Base-by-base conservation (phyloP, 2,113 vertebrate species). In the Anarrhichthys ocellatus region DNA sequence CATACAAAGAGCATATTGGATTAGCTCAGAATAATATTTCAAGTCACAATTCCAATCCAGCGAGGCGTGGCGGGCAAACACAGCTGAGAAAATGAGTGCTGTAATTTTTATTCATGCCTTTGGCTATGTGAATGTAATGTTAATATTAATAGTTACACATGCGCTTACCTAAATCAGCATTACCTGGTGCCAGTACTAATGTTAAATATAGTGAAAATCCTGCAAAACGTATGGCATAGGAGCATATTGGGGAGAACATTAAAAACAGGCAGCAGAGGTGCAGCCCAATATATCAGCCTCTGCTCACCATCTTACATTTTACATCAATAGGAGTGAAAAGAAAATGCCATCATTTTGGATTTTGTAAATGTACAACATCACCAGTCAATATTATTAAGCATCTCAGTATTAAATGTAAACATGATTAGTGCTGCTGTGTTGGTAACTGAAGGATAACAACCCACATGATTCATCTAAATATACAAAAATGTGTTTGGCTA, bases 1-100 rank as follows among this genome's bases (percentile, higher is more conserved):
- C 89, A 83, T 82, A 88, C 80, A 94, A 92, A 91, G 80, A 82
- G 83, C 87, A 92, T 91, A 93, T 91, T 94, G 92, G 92, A 92
- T 94, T 91, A 94, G 80, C 86, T 84, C 72, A 8, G 81, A 88
- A 90, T 89, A 89, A 90, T 91, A 90, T 89, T 91, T 91, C 82
- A 76, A 88, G 78, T 88, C 84, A 88, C 87, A 90, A 82, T 91
- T 92, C 71, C 78, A 85, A 82, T 86, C 73, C 83, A 65, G 76
- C 7, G 14, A 73, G 76, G 75, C 50, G 2, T 71, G 80, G 83
- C 69, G 86, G 71, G 78, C 86, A 90, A 91, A 91, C 69, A 79
- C 50, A 81, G 76, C 88, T 77, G 56, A 80, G 83, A 74, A 89
- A 89, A 90, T 77, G 56, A 93, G 80, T 15, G 22, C 68, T 72